Base-by-base conservation (phyloP, 1,140 invertebrate species). In the Drosophila lacertosa region DNA sequence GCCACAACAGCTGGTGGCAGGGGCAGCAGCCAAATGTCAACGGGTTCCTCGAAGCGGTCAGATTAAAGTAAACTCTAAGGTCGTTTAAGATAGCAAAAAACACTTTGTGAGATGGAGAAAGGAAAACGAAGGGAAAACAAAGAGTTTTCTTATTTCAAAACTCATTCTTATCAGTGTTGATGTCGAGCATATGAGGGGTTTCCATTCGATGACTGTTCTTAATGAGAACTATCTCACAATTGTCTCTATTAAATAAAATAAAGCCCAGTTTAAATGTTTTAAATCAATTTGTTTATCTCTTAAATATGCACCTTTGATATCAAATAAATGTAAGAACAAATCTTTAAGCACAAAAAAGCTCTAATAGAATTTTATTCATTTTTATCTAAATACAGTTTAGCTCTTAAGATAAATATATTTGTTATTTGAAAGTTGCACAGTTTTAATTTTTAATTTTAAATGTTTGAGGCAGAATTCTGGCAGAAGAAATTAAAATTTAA, bases 1-100 rank as follows among this genome's bases (percentile, higher is more conserved):
- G 44, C 20, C 44, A 45, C 63, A 64, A 57, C 67, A 58, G 67
- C 67, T 51, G 60, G n/a, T 16, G n/a, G 4, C 44, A 4, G 3
- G 7, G 20, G 58, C 26, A 11, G 6, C 29, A 47, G 16, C 15
- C n/a, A 32, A 35, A 55, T 29, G 44, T 50, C 54, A 51, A 62
- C 13, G 33, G 13, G 32, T 33, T 37, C 9, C 13, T 40, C 33
- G 18, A 22, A 26, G 39, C 55, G 35, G 33, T 24, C 13, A 40
- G 24, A 22, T 35, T 15, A 50, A 59, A 65, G 15, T 11, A 33
- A 33, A 4, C 16, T 3, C 16, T 15, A 35, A n/a, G 11, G 16
- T 37, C 47, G 16, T 9, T 53, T 37, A 0, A 32, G 57, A 24
- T 68, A 68, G 4, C 20, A 13, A 11, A 16, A 13, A 11, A 16